These are phyloP conservation scores for Morus bassanus DNA, from an alignment of 2,797 vertebrate species.

Conservation along the genomic window DNA sequence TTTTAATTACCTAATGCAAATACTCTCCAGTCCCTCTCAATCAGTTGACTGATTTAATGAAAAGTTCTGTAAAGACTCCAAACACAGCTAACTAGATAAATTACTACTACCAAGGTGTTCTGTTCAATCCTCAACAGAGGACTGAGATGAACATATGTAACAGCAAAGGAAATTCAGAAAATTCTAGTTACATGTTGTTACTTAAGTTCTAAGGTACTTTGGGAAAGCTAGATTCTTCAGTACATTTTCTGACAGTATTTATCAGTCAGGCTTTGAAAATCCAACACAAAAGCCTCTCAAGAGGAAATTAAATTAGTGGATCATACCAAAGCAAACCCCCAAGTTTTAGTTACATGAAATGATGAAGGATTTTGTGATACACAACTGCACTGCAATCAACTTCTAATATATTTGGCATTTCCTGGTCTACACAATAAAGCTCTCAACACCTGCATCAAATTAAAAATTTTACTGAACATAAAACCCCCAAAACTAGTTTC, in stretches of 20 bases:
- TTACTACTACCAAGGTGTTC: background rate
- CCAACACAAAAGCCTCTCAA: background rate
- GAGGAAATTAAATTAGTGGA: background rate
- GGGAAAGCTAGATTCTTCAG: background rate
- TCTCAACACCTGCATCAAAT: background rate
- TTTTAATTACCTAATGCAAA: conserved; percentile 4
- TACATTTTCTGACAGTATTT: background rate
- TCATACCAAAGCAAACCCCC: background rate
- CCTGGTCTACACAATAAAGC: background rate
- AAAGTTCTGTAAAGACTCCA: background rate
- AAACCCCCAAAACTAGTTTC: background rate
- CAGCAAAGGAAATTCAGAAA: background rate
- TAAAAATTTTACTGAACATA: background rate
- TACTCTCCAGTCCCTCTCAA: background rate
- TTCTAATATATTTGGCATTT: background rate
- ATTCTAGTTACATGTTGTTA: background rate
- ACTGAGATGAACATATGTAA: fast-evolving
- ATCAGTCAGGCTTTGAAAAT: background rate
- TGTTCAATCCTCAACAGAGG: background rate
- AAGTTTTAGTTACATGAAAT: background rate
- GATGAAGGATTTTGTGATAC: background rate
- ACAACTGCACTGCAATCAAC: background rate
- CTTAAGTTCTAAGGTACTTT: background rate
- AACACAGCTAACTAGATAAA: background rate
- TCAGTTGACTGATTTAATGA: background rate